Conservation (phyloP, 30 jellyfish, hydroid and myxozoan genomes). For the Hydractinia echinata region DNA sequence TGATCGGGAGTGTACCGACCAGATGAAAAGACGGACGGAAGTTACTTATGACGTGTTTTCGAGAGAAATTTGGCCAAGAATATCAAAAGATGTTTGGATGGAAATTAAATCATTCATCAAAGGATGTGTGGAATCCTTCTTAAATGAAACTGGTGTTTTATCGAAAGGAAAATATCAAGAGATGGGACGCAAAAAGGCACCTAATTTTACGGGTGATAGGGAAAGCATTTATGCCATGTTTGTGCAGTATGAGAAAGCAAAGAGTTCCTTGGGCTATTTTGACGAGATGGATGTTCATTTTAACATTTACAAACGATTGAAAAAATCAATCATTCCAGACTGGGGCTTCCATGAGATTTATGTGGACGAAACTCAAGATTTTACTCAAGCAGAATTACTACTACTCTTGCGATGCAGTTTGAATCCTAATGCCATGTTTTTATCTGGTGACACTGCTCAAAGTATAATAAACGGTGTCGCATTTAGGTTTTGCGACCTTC, state of each 20-base stretch:
- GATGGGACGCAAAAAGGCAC: constrained; percentile 75
- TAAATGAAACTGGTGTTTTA: constrained; percentile 40
- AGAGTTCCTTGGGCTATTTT: constrained; percentile 28
- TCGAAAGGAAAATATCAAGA: constrained; percentile 45
- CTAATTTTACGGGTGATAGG: constrained; percentile 71
- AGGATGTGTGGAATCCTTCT: constrained; percentile 61
- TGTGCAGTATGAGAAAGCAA: constrained; percentile 37
- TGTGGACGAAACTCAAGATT: constrained; percentile 89
- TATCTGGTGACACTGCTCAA: constrained; percentile 95
- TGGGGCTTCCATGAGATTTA: constrained; percentile 71
- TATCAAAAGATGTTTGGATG: constrained; percentile 66
- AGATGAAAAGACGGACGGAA: constrained; percentile 14
- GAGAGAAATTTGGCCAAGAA: constrained; percentile 59
- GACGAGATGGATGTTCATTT: constrained; percentile 60
- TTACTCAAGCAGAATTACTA: constrained; percentile 74
- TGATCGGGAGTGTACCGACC: background rate
- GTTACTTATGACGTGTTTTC: constrained; percentile 64
- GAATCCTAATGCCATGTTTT: constrained; percentile 65
- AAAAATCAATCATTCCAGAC: constrained; percentile 22
- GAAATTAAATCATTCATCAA: constrained; percentile 83
- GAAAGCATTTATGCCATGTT: constrained; percentile 51
- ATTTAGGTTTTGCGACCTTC: constrained; percentile 71
- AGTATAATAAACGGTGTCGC: constrained; percentile 80
- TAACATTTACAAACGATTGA: constrained; percentile 60
- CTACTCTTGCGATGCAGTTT: constrained; percentile 56